Base-by-base conservation (phyloP, 1,140 invertebrate genomes). In the Sitophilus oryzae region DNA sequence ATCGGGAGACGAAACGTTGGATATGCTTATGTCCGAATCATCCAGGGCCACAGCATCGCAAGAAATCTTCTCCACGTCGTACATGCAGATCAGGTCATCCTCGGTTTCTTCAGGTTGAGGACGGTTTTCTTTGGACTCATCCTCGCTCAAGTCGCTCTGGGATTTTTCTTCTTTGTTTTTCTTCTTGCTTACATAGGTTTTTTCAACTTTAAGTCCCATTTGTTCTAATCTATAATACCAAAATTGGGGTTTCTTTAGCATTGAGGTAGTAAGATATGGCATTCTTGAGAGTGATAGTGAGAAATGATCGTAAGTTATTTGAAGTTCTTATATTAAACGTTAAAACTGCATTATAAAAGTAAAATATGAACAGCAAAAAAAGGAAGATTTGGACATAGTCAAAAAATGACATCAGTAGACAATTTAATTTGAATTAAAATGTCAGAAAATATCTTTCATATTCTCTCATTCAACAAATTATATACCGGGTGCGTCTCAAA, bases 161-260 rank as follows among this genome's bases (percentile, higher is more conserved):
- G 10, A 10, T 19, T 52, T 30, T 23, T 38, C 20, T 18, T 50
- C 38, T 16, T 58, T 53, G 1, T 20, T 14, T 18, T 63, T 62
- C 37, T 54, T 63, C 36, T 58, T 60, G 42, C 51, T 58, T 4
- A 63, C 56, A 20, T 55, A 64, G 2, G 60, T 64, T 21, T 55
- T 56, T 38, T 63, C 59, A 1, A 65, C 62, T 46, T 63, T 59
- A 42, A 65, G 50, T 18, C 63, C 63, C 61, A 66, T 60, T 36
- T 63, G 51, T 56, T 66, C 59, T 37, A 65, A 42, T 19, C 61
- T 56, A 30, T 20, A 54, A 36, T 10, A 45, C 6, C 9, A 22
- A 43, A 9, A 43, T 20, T 43, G 22, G 10, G 3, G 18, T 11
- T n/a, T 40, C n/a, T n/a, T n/a, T n/a, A n/a, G 16, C 9, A 40